phyloP scores from a whole-genome alignment of 2,888 invertebrate genomes.

The Drosophila siamana region DNA sequence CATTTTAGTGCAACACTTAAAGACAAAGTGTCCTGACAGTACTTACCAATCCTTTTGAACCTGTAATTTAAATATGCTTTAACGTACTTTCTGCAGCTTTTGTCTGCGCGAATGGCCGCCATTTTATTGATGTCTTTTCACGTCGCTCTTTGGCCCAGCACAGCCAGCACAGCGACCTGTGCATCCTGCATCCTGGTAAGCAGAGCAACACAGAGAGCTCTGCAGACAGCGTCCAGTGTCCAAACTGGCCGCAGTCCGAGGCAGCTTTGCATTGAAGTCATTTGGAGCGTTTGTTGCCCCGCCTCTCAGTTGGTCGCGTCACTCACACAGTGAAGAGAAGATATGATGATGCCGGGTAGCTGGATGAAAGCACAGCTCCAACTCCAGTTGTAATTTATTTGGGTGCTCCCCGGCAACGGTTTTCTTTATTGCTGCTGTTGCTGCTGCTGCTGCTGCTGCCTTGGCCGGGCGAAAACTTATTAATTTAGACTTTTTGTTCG shows the following conservation, averaged over 20 bases:
- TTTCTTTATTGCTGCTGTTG: constrained; percentile 67
- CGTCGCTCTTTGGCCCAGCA: no score
- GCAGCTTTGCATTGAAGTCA: constrained; percentile 50
- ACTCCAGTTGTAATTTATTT: constrained; percentile 71
- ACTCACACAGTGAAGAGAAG: constrained; percentile 43
- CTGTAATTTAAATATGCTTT: constrained; percentile 48
- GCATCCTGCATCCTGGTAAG: constrained; percentile 33
- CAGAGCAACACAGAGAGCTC: no score
- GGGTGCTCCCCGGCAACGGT: constrained; percentile 48
- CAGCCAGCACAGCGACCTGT: background rate
- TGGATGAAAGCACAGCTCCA: constrained; percentile 7
- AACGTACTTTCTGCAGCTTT: constrained; percentile 32
- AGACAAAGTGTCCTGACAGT: background rate
- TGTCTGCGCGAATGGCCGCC: constrained; percentile 38
- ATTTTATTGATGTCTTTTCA: constrained; percentile 76
- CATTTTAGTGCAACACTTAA: no score
- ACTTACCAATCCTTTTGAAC: constrained; percentile 3
- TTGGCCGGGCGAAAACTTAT: constrained; percentile 71
- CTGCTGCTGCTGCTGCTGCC: no score
- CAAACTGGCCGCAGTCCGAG: constrained; percentile 56
- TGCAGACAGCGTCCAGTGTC: constrained; percentile 19
- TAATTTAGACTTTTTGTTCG: constrained; percentile 80
- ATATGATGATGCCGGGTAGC: constrained; percentile 34
- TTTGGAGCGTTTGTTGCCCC: constrained; percentile 29
- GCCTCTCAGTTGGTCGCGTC: constrained; percentile 34